These are phyloP conservation scores for Lutraria lutraria DNA, from an alignment of 2,888 invertebrate genomes.

Conservation along the genomic window DNA sequence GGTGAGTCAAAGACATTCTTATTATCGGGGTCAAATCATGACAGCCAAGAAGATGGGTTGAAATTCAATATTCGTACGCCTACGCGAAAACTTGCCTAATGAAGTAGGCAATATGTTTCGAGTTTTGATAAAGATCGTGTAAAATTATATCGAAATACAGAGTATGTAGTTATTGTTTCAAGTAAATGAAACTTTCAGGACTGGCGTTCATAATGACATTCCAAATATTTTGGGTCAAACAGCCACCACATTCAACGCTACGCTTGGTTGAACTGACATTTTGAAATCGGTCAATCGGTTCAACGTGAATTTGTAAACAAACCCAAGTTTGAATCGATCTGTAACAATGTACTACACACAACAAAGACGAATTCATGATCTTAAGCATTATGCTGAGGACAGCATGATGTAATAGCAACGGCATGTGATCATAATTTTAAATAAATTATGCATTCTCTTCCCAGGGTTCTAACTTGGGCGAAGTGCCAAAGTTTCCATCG, in stretches of 20 bases:
- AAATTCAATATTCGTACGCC: neutral
- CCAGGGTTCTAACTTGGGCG: conserved; percentile 65
- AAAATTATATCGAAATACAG: too few species aligned
- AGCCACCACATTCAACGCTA: conserved; percentile 61
- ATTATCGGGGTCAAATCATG: neutral
- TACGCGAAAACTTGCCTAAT: neutral
- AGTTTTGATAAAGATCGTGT: too few species aligned
- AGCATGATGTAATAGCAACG: neutral
- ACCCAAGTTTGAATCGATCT: neutral
- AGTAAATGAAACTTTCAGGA: too few species aligned
- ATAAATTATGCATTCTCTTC: conserved; percentile 59
- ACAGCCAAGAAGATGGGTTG: neutral
- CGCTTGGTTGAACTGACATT: conserved; percentile 51
- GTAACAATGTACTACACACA: neutral
- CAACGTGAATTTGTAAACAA: conserved; percentile 23
- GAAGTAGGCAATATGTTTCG: too few species aligned
- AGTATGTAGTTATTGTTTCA: too few species aligned
- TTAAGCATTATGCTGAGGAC: neutral
- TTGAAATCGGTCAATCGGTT: conserved; percentile 45
- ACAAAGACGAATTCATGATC: neutral
- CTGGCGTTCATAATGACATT: neutral
- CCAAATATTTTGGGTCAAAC: conserved; percentile 59
- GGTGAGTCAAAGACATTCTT: neutral
- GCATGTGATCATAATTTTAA: conserved; percentile 58
- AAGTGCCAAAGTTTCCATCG: conserved; percentile 61